Base-by-base conservation (phyloP, 1,140 invertebrate species). In the Pseudobourletiella spinata region DNA sequence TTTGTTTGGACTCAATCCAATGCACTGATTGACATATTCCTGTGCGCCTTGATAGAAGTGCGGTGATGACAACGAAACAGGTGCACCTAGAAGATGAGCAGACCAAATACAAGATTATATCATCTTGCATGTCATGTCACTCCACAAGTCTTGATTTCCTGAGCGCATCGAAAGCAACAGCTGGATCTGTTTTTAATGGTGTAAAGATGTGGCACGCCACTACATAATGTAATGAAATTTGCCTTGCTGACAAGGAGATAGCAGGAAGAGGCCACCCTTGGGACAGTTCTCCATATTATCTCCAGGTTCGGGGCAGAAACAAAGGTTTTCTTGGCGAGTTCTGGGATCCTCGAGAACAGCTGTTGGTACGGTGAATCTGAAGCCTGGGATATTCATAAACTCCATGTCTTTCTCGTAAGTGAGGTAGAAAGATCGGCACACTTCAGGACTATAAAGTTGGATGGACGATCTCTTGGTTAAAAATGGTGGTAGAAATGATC, bases 1-100 rank as follows among this genome's bases (percentile, higher is more conserved):
- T 52, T 78, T 73, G 55, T 81, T 76, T 0, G 91, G 90, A 3
- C 76, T 68, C 14, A 89, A 72, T n/a, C 90, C 90, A 22, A 83
- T 81, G 0, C 93, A 78, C 30, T 81, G 80, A 44, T 83, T 76
- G 29, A 82, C 71, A 1, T 91, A 74, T 0, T 76, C 72, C 1
- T 82, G 78, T 67, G 89, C 86, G 2, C 83, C 82, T 59, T 86
- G 78, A 71, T 86, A 84, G 74, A 93, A 95, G 74, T 95, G 91
- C 2, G 91, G 91, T 71, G 86, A 88, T 1, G 89, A 86, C 0
- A 80, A 80, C 15, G 84, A 79, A 22, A 88, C 73, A 0, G 88
- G 88, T 0, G 79, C 82, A 0, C 81, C 81, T n/a, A n/a, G n/a
- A n/a, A n/a, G n/a, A n/a, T n/a, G n/a, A n/a, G n/a, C n/a, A n/a